Evolutionary conservation across 1,140 invertebrate genomes (phyloP).

Genomic region (Helicorthomorpha holstii): DNA sequence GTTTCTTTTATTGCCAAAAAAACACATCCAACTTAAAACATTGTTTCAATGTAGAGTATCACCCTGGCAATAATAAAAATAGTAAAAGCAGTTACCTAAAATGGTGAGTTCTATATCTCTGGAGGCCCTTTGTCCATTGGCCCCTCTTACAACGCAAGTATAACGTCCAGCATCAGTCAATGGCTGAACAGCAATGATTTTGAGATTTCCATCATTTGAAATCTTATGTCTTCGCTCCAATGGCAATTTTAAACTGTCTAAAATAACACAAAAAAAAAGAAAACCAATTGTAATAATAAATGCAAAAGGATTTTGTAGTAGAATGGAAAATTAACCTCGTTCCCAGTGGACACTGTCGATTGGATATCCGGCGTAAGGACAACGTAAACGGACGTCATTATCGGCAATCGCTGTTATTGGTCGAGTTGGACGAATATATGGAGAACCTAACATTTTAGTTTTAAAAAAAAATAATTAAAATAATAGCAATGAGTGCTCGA

Average conservation of each 20-base stretch:
- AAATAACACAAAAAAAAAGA: too few species aligned
- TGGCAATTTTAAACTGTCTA: conserved; percentile 21
- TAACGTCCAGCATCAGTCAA: conserved; percentile 46
- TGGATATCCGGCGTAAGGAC: conserved; percentile 31
- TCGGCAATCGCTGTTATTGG: conserved; percentile 30
- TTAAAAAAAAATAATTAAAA: too few species aligned
- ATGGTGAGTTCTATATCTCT: conserved; percentile 81
- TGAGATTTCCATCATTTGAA: conserved; percentile 22
- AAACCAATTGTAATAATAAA: too few species aligned
- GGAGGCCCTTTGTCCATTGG: conserved; percentile 55
- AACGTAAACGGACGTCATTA: conserved; percentile 23
- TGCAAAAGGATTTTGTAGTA: too few species aligned
- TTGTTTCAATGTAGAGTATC: too few species aligned
- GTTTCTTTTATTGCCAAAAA: too few species aligned
- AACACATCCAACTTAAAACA: too few species aligned
- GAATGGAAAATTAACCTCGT: too few species aligned
- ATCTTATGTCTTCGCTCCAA: conserved; percentile 25
- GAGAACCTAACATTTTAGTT: conserved; percentile 22
- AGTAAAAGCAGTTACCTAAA: conserved; percentile 87
- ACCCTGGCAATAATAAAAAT: too few species aligned
- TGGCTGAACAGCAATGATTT: conserved; percentile 32
- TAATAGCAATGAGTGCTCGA: too few species aligned
- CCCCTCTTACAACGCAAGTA: conserved; percentile 46
- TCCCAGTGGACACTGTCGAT: conserved; percentile 28
- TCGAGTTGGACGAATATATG: conserved; percentile 27